Base-by-base conservation (phyloP, 2,797 vertebrate species). In the Tapirus indicus region DNA sequence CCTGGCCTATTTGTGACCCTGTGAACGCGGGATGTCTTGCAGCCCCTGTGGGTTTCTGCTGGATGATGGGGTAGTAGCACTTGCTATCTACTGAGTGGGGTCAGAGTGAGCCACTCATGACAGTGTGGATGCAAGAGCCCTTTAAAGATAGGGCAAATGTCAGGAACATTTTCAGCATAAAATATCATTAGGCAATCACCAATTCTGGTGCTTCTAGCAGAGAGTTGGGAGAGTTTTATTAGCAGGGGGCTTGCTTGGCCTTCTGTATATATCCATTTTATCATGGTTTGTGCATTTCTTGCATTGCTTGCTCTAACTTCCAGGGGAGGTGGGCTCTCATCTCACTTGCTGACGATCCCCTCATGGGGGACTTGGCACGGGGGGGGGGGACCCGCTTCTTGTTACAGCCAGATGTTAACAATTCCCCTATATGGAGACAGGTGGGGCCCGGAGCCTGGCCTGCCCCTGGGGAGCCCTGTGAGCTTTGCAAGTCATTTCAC, bases 181-280 rank as follows among this genome's bases (percentile, higher is more conserved):
- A 17, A 4, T 16, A 13, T 32, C 14, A 2, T 1, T 3, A n/a
- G 74, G 27, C 2, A 2, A 20, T 35, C 58, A 1, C 38, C 2
- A 8, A 18, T 4, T 4, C 32, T 5, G 38, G 29, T 38, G 38
- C 49, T 12, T 18, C 47, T 38, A 18, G 23, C 38, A 38, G 38
- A 38, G 38, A 38, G 32, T 6, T 20, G n/a, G 5, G 14, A 12
- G 78, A 49, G 41, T 0, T 7, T 21, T 32, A 16, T 17, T 4
- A 54, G 93, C 77, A n/a, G 13, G 29, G 62, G 68, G 29, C 69
- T 49, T 4, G 13, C 38, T 64, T 11, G 66, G 78, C n/a, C 7
- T 0, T 8, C 18, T 7, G n/a, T 27, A 2, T 4, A 11, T 21
- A 10, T 41, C 69, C 3, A 0, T 60, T 64, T 52, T 38, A 13